Percentiles rank a stretch among this genome's conserved stretches.
These are phyloP conservation scores for Xiphias gladius DNA, from an alignment of 2,113 vertebrate species.

Conservation along the genomic window DNA sequence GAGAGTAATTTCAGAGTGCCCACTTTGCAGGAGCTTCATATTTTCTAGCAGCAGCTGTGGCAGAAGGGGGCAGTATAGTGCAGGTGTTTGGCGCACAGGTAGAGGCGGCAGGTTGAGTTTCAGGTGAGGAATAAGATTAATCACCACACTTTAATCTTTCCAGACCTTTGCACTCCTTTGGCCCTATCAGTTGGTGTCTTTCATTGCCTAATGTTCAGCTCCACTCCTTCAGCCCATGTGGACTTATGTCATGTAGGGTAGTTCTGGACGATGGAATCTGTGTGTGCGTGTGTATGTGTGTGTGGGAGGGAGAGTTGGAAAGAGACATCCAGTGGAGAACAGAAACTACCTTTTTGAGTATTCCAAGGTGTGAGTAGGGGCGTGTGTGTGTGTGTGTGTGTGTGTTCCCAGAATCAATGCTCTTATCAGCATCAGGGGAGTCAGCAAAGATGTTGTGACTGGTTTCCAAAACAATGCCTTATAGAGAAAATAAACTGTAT, in stretches of 20 bases:
- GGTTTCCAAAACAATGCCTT: conserved; percentile 71
- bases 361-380: conserved; percentile 13
- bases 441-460: conserved; percentile 58
- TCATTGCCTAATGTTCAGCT: conserved; percentile 12
- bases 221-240: not conserved
- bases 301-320: not conserved
- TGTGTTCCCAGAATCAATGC: conserved; percentile 30
- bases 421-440: conserved; percentile 59
- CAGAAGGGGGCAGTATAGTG: conserved; percentile 80
- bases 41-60: not conserved
- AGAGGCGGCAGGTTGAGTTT: conserved; percentile 9
- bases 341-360: conserved; percentile 39
- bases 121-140: conserved; percentile 50
- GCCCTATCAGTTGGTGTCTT: not conserved
- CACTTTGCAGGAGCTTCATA: not conserved
- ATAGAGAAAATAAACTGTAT: conserved; percentile 62
- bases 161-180: conserved; percentile 21
- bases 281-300: conserved; percentile 1
- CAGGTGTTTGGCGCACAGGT: conserved; percentile 72
- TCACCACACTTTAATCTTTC: not conserved
- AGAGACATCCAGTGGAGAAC: conserved; percentile 26
- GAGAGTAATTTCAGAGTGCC: not conserved
- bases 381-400: conserved; percentile 3
- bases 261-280: not conserved
- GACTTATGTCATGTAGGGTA: conserved; percentile 11